Base-by-base conservation (phyloP, 2,113 vertebrate genomes). In the Spea bombifrons region DNA sequence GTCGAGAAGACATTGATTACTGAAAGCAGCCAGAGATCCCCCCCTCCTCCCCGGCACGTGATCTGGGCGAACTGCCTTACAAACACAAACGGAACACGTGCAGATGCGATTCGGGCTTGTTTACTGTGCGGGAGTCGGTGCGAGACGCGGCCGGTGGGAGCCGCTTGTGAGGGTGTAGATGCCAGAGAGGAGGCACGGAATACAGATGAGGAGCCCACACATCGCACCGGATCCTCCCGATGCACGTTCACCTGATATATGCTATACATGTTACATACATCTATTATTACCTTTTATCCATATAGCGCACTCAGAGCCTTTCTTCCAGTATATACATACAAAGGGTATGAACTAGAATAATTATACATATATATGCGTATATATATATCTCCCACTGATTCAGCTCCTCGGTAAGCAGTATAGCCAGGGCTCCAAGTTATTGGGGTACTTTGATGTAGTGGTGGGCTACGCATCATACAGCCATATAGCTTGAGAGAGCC, bases 1-100 rank as follows among this genome's bases (percentile, higher is more conserved):
- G 94, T 94, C 94, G 93, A 94, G 89, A 87, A 91, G 92, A 90
- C 93, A 94, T 90, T 89, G 92, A 94, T 91, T 90, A 87, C 83
- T 87, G 87, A 88, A 87, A 88, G 30, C 84, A 81, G 84, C 76
- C 85, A 74, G 84, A 85, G 83, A 81, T 84, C 84, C 80, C 78
- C 88, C 84, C 83, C 83, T 71, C 81, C 84, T 81, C 78, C 88
- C 81, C 79, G 83, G 86, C 88, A 89, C 88, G 87, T 90, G 88
- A 88, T 66, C 15, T 82, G 75, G 71, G 84, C 66, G 68, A 67
- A 77, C 80, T 84, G 78, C 76, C 83, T 82, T 17, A 80, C 82
- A 83, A 86, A 87, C 83, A 87, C 75, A 83, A 77, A 64, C 74
- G 44, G 4, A 74, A 74, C 83, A 82, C 77, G 81, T 82, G 83